Base-by-base conservation (phyloP, 2,113 vertebrate species). In the Saiga tatarica region DNA sequence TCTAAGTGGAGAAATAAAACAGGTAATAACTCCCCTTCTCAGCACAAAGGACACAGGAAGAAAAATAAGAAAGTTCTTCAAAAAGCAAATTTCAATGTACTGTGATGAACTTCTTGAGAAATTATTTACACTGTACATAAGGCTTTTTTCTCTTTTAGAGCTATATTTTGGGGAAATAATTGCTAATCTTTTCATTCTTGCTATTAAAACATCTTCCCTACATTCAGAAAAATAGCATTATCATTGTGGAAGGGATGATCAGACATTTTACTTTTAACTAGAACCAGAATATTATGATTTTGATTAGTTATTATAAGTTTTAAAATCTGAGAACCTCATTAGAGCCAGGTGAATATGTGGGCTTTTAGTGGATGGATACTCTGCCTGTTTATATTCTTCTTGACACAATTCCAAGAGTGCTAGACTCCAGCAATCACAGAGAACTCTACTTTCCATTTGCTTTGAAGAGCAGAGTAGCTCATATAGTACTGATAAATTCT, bases 401-500 rank as follows among this genome's bases (percentile, higher is more conserved):
- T 94, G 93, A 96, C 26, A 85, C 42, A 78, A 21, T 86, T 96
- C 82, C 55, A 30, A 36, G 82, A 92, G 50, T 78, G 64, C 25
- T 86, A 33, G 42, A 62, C 90, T 85, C 92, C 88, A 88, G 74
- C 91, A 79, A 33, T 74, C 91, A 83, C 36, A n/a, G 67, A 81
- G 23, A 81, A 30, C 23, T 53, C 83, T 83, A 14, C 30, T 97
- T n/a, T 95, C 96, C 57, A 45, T 95, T 95, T 97, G 92, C 97
- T 87, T 92, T 93, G 95, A 94, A 92, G 89, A 89, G 83, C 53
- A 81, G 94, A 76, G 53, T 39, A 87, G 81, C 89, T 95, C 33
- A 42, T 9, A 47, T 28, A 87, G 76, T 60, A 62, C 42, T 19
- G 8, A 89, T 95, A 92, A 74, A 96, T 47, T 79, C 9, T 50